Conservation (phyloP, 2,797 vertebrate species). For the Lateolabrax maculatus region DNA sequence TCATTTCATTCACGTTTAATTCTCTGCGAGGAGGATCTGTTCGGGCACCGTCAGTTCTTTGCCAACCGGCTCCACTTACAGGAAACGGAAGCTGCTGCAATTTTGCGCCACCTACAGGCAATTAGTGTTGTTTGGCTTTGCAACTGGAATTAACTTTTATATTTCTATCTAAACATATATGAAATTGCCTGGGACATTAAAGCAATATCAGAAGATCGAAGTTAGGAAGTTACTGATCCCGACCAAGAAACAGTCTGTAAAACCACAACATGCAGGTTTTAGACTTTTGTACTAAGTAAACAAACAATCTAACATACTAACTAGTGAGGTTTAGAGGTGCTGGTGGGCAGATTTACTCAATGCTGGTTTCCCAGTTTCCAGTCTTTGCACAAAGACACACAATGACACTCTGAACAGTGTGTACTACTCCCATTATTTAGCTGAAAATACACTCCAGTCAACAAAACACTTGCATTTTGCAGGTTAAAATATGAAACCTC, state of each 20-base stretch:
- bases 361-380: neutral
- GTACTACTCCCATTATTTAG: neutral
- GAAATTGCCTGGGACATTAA: too few relatives aligned
- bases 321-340: neutral
- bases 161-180: neutral
- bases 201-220: too few relatives aligned
- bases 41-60: too few relatives aligned
- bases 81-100: neutral
- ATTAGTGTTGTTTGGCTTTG: neutral
- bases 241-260: neutral
- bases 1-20: neutral
- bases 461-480: neutral
- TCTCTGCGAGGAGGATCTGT: neutral
- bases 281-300: neutral
- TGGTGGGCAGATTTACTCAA: neutral
- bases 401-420: neutral
- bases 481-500: slow-evolving; percentile 1
- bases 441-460: neutral
- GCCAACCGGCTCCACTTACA: neutral
- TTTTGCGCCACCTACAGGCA: neutral
- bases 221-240: neutral
- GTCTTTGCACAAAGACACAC: neutral
- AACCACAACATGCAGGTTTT: neutral
- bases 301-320: neutral
- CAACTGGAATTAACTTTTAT: too few relatives aligned